These are phyloP conservation scores for Pelvicachromis taeniatus DNA, from an alignment of 2,113 vertebrate species.

Conservation along the genomic window DNA sequence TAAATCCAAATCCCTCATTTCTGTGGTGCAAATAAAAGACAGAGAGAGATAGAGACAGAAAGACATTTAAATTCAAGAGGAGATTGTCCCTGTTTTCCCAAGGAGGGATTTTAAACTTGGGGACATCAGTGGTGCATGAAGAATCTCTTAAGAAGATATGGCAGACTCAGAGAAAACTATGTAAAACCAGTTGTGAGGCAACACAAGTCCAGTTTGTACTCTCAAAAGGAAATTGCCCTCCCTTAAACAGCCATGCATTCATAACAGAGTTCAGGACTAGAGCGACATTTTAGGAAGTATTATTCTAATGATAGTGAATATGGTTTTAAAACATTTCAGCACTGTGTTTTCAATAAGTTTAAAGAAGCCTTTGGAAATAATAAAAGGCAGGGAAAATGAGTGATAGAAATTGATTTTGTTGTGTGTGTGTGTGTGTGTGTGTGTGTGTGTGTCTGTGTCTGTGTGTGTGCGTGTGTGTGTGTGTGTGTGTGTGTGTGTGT, in stretches of 20 bases:
- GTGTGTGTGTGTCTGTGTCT: slow-evolving; percentile 25
- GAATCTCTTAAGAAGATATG: slow-evolving; percentile 51
- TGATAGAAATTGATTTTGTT: background rate
- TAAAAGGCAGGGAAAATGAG: background rate
- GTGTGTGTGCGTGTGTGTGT: too few relatives aligned
- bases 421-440: background rate
- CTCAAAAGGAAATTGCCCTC: background rate
- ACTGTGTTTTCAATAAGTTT: background rate
- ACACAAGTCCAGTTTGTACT: background rate
- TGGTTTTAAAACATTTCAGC: background rate
- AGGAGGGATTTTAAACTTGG: slow-evolving; percentile 33
- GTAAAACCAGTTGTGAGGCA: slow-evolving; percentile 2
- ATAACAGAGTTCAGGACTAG: background rate
- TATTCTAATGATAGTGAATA: background rate
- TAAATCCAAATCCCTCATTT: slow-evolving; percentile 25
- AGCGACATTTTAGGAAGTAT: background rate
- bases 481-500: too few relatives aligned
- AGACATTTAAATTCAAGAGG: slow-evolving; percentile 21
- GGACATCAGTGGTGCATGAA: slow-evolving; percentile 36
- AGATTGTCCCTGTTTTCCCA: background rate
- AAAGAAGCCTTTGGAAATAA: background rate
- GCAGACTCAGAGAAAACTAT: background rate
- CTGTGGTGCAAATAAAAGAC: background rate
- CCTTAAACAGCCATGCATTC: background rate
- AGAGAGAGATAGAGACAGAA: background rate